Evolutionary conservation across 2,113 vertebrate genomes (phyloP).

Genomic region (Gila orcuttii): DNA sequence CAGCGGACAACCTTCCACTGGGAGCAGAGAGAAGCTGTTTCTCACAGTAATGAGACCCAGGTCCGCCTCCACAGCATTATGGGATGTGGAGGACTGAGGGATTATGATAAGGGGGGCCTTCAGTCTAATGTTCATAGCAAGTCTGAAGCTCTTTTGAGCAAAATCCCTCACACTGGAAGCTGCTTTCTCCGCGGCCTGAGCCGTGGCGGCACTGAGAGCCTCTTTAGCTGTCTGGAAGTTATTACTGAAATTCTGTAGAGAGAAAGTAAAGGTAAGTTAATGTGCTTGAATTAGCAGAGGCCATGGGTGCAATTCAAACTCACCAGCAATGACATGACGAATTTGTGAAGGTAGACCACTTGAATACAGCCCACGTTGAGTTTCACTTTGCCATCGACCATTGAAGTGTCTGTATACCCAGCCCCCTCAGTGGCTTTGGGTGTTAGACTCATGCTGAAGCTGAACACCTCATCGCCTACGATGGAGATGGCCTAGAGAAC

Average conservation of each 20-base stretch:
- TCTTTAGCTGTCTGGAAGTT: slow-evolving; percentile 90
- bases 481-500: slow-evolving; percentile 87
- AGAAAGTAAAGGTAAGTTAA: background rate
- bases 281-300: background rate
- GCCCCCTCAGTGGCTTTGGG: slow-evolving; percentile 86
- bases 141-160: slow-evolving; percentile 83
- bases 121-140: slow-evolving; percentile 81
- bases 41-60: slow-evolving; percentile 83
- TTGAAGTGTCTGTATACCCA: slow-evolving; percentile 84
- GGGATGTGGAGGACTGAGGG: slow-evolving; percentile 81
- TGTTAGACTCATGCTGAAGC: slow-evolving; percentile 86
- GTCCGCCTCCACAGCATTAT: slow-evolving; percentile 81
- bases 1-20: slow-evolving; percentile 72
- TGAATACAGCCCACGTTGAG: slow-evolving; percentile 93
- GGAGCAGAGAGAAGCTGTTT: slow-evolving; percentile 80
- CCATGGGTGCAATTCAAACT: slow-evolving; percentile 56
- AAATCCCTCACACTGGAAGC: slow-evolving; percentile 86
- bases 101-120: slow-evolving; percentile 87
- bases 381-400: slow-evolving; percentile 84
- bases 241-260: slow-evolving; percentile 84
- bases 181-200: slow-evolving; percentile 89
- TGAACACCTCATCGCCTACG: slow-evolving; percentile 93
- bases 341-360: slow-evolving; percentile 92
- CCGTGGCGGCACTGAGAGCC: slow-evolving; percentile 85
- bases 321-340: slow-evolving; percentile 93